phyloP scores from a whole-genome alignment of 2,113 vertebrate genomes.

The Ctenomys sociabilis region DNA sequence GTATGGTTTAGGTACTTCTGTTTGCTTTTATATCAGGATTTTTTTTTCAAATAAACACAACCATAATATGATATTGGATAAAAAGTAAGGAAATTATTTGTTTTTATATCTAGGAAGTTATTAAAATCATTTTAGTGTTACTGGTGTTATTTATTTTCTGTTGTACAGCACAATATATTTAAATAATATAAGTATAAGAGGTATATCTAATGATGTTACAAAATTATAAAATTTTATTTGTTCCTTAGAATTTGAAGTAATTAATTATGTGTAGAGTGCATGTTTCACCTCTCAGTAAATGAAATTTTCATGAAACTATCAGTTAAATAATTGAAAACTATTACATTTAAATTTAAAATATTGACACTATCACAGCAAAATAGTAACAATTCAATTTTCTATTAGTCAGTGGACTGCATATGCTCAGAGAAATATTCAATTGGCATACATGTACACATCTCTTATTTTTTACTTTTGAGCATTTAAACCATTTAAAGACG shows the following conservation, averaged over 20 bases:
- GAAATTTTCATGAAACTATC: constrained; percentile 51
- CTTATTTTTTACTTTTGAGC: not conserved
- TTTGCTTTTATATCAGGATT: not conserved
- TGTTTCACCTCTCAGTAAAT: constrained; percentile 42
- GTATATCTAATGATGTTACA: not conserved
- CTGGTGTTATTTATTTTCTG: not conserved
- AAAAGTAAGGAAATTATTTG: not conserved
- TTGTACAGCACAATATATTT: not conserved
- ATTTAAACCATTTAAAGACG: not conserved
- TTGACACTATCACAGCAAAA: not conserved
- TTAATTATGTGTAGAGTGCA: constrained; percentile 4
- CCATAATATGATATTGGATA: not conserved
- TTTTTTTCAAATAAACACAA: constrained; percentile 6
- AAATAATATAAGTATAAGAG: not conserved
- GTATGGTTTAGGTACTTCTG: no score
- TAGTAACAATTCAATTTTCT: not conserved
- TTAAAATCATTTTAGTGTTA: constrained; percentile 32
- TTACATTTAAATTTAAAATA: constrained; percentile 53
- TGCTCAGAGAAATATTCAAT: constrained; percentile 8
- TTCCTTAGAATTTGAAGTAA: constrained; percentile 56
- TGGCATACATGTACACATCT: not conserved
- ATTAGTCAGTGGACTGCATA: not conserved
- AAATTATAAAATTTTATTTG: constrained; percentile 14
- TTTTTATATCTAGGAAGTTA: not conserved
- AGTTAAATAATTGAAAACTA: constrained; percentile 53